These are phyloP conservation scores for Araneus ventricosus DNA, from an alignment of 1,140 invertebrate species.

Conservation along the genomic window DNA sequence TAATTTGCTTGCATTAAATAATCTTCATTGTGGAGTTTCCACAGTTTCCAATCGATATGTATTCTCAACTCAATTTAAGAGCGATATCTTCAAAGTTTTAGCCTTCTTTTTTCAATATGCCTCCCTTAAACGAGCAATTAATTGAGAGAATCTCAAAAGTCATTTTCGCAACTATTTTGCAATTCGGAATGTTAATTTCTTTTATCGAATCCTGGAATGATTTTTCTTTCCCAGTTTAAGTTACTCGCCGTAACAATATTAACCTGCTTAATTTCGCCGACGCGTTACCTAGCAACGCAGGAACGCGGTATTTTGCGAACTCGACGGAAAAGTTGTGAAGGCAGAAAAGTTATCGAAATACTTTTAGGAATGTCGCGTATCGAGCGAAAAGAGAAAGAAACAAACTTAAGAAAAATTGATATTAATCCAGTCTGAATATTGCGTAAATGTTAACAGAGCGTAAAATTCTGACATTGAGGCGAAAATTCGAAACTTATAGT, in stretches of 20 bases:
- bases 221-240: background rate
- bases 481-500: too few relatives aligned
- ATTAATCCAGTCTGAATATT: too few relatives aligned
- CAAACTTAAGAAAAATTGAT: too few relatives aligned
- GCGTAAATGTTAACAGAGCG: too few relatives aligned
- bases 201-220: background rate
- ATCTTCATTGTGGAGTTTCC: background rate
- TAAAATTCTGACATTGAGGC: too few relatives aligned
- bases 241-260: background rate
- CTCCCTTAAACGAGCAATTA: constrained; percentile 20
- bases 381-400: background rate
- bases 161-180: constrained; percentile 48
- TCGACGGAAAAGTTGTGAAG: background rate
- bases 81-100: background rate
- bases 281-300: background rate
- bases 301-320: background rate
- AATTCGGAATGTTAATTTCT: constrained; percentile 36
- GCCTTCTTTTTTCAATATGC: background rate
- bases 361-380: constrained; percentile 7
- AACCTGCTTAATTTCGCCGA: constrained; percentile 40
- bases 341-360: background rate
- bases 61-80: constrained; percentile 5
- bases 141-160: background rate
- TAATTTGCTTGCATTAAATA: background rate
- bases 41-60: background rate